Conservation (phyloP, 2,797 vertebrate species). For the Paramormyrops hopkinsi region DNA sequence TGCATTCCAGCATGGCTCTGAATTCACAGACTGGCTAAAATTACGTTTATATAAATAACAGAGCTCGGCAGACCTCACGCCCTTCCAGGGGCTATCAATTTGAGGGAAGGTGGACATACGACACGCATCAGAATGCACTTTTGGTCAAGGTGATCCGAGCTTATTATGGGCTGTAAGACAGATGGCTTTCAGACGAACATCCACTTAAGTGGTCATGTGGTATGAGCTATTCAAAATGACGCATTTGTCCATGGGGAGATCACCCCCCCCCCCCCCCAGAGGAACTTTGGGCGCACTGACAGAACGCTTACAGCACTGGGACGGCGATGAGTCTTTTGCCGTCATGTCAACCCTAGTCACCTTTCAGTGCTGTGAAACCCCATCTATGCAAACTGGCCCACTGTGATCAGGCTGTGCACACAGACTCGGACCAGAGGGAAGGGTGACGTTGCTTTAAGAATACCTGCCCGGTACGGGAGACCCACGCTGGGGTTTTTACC, state of each 20-base stretch:
- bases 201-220: background rate
- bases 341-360: background rate
- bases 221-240: background rate
- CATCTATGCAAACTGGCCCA: background rate
- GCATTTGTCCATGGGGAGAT: background rate
- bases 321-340: background rate
- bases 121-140: background rate
- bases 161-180: background rate
- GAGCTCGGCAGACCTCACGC: background rate
- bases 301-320: background rate
- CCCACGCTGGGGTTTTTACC: background rate
- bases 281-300: background rate
- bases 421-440: background rate
- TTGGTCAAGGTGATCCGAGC: background rate
- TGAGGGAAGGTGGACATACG: background rate
- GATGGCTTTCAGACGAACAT: background rate
- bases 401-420: background rate
- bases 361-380: background rate
- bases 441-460: background rate
- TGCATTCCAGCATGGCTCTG: background rate
- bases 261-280: background rate
- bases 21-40: background rate
- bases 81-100: background rate
- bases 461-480: background rate
- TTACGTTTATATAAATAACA: constrained; percentile 8